Conservation (phyloP, 2,888 invertebrate species). For the Lapara coniferarum region DNA sequence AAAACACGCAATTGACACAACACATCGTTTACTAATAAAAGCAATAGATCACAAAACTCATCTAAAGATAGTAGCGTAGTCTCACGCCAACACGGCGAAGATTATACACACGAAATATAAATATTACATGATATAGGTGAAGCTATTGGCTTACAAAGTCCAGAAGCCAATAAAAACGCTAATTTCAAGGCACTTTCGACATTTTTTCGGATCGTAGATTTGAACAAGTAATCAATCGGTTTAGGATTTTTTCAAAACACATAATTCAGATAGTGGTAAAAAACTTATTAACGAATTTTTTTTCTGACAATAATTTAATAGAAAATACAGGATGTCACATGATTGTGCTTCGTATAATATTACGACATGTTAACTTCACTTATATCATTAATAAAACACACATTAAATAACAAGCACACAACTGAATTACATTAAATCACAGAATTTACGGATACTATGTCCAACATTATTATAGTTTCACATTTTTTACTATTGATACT, state of each 20-base stretch:
- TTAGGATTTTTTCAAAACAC: too few relatives aligned
- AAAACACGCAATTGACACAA: slow-evolving; percentile 55
- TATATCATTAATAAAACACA: slow-evolving; percentile 5
- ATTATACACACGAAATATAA: not conserved
- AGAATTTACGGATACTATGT: slow-evolving; percentile 54
- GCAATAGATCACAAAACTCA: slow-evolving; percentile 70
- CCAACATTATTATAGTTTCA: slow-evolving; percentile 30
- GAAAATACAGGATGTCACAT: too few relatives aligned
- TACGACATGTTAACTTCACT: slow-evolving; percentile 9
- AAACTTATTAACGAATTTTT: too few relatives aligned
- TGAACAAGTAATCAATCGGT: too few relatives aligned
- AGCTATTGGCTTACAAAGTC: not conserved
- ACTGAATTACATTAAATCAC: slow-evolving; percentile 53
- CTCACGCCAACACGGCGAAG: not conserved
- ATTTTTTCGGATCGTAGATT: too few relatives aligned
- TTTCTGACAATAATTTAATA: too few relatives aligned
- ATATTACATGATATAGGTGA: not conserved
- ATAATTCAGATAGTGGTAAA: too few relatives aligned
- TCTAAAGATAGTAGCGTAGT: slow-evolving; percentile 25
- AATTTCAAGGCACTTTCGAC: too few relatives aligned
- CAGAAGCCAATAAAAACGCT: too few relatives aligned
- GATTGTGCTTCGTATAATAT: too few relatives aligned
- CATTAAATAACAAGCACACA: slow-evolving; percentile 49
- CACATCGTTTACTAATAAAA: slow-evolving; percentile 60
- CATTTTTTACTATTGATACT: not conserved